Conservation (phyloP, 2,888 invertebrate genomes). For the Coelinius sp. region DNA sequence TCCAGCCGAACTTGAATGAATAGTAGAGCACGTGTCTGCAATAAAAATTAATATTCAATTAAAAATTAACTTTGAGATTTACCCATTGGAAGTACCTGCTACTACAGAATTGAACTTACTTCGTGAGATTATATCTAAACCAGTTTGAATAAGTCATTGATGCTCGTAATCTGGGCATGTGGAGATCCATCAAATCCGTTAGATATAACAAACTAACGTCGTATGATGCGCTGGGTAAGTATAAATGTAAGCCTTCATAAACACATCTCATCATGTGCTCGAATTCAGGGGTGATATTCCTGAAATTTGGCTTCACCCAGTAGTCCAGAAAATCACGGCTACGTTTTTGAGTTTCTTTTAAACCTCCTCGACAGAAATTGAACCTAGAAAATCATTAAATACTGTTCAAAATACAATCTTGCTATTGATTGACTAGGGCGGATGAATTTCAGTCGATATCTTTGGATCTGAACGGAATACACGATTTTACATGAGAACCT, state of each 20-base stretch:
- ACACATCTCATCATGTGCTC: constrained; percentile 70
- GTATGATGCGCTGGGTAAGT: constrained; percentile 56
- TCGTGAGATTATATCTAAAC: constrained; percentile 47
- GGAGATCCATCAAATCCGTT: constrained; percentile 57
- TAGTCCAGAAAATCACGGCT: constrained; percentile 57
- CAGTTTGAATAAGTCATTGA: constrained; percentile 49
- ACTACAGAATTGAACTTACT: constrained; percentile 46
- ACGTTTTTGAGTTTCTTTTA: constrained; percentile 61
- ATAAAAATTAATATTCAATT: constrained; percentile 22
- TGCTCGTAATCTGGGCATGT: constrained; percentile 55
- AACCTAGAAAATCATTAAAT: constrained; percentile 49
- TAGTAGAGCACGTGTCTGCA: constrained; percentile 50
- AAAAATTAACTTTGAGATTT: background rate
- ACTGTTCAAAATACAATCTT: no score
- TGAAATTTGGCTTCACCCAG: constrained; percentile 64
- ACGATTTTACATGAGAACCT: no score
- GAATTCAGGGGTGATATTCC: constrained; percentile 63
- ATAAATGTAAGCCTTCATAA: constrained; percentile 61
- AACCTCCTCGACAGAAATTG: constrained; percentile 68
- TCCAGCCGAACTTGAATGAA: constrained; percentile 38
- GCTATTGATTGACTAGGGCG: no score
- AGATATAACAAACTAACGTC: constrained; percentile 59
- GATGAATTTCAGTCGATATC: no score
- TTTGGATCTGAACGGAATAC: no score
- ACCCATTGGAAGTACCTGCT: background rate